Base-by-base conservation (phyloP, 2,113 vertebrate species). In the Bombycilla garrulus region DNA sequence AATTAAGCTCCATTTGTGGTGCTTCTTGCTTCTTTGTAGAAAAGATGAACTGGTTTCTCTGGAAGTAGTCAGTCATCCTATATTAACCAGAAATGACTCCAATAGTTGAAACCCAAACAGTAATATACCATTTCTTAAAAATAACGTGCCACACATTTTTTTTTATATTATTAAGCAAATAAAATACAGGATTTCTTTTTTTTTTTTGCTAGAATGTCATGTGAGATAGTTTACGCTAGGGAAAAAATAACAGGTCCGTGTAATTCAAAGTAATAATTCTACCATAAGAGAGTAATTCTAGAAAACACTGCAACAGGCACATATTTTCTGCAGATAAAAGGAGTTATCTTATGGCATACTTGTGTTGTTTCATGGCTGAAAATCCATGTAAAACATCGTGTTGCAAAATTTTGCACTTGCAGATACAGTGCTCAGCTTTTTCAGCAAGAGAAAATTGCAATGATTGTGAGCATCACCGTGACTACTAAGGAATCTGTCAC, bases 221-320 rank as follows among this genome's bases (percentile, higher is more conserved):
- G 10, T 67, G 56, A 66, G 61, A 20, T 64, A 11, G 4, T 61
- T 76, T 73, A 53, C 0, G 0, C 7, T 88, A 77, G 40, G 58
- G 77, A 69, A 80, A 76, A 77, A 51, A 40, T 36, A 22, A 31
- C 24, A 64, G 19, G 16, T 2, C 1, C 0, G 0, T 60, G 22
- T 60, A 61, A 50, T 58, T 81, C 23, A 40, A 51, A 83, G 42
- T 78, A 83, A 4, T 47, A 45, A 54, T 69, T 86, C 20, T 72
- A 69, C 36, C 11, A 13, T 80, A 57, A 79, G 65, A 35, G 6
- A 58, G 15, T 61, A 3, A 33, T 62, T 74, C 17, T 72, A 67
- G 35, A 15, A 74, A 57, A 45, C 12, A 29, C 31, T 72, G 40
- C 45, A 70, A 16, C 0, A 16, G 16, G 20, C n/a, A 45, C 20